phyloP scores from a whole-genome alignment of 1,140 invertebrate species.

The Drosophila baimaii region DNA sequence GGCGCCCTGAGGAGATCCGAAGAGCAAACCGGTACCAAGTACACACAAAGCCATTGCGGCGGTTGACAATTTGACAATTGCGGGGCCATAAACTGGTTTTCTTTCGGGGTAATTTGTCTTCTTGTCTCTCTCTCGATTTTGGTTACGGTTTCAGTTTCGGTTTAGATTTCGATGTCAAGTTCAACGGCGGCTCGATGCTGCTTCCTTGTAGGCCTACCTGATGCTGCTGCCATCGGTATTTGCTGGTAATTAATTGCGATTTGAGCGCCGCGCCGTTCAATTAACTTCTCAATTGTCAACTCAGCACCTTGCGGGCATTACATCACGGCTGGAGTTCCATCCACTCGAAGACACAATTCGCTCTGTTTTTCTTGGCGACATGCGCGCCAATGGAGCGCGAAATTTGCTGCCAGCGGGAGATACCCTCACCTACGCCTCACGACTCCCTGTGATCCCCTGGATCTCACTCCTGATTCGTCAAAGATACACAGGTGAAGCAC shows the following conservation, averaged over 20 bases:
- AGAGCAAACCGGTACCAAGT: slow-evolving; percentile 70
- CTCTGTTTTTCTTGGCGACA: slow-evolving; percentile 41
- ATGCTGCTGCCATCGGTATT: slow-evolving; percentile 18
- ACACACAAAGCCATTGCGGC: slow-evolving; percentile 61
- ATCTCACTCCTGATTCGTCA: background rate
- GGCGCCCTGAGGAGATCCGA: slow-evolving; percentile 49
- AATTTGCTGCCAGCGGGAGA: slow-evolving; percentile 44
- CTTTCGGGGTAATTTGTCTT: slow-evolving; percentile 52
- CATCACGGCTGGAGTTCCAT: slow-evolving; percentile 45
- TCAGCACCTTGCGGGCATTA: slow-evolving; percentile 36
- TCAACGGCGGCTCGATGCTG: slow-evolving; percentile 54
- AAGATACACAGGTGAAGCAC: slow-evolving; percentile 12
- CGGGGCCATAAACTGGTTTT: slow-evolving; percentile 68
- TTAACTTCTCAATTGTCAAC: slow-evolving; percentile 69
- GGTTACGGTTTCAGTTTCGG: slow-evolving; percentile 25
- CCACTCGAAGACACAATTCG: slow-evolving; percentile 52
- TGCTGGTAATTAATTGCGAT: slow-evolving; percentile 54
- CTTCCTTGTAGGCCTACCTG: slow-evolving; percentile 76
- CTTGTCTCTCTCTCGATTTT: slow-evolving; percentile 33
- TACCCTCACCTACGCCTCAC: background rate
- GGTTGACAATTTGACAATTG: slow-evolving; percentile 73
- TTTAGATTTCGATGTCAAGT: slow-evolving; percentile 61
- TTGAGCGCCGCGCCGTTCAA: slow-evolving; percentile 56
- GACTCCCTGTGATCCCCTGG: background rate
- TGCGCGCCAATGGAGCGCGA: slow-evolving; percentile 46